A percentile compares a stretch with the other conserved stretches of the same genome.
Conservation (phyloP, 1,140 invertebrate genomes). For the Zaprionus davidi region DNA sequence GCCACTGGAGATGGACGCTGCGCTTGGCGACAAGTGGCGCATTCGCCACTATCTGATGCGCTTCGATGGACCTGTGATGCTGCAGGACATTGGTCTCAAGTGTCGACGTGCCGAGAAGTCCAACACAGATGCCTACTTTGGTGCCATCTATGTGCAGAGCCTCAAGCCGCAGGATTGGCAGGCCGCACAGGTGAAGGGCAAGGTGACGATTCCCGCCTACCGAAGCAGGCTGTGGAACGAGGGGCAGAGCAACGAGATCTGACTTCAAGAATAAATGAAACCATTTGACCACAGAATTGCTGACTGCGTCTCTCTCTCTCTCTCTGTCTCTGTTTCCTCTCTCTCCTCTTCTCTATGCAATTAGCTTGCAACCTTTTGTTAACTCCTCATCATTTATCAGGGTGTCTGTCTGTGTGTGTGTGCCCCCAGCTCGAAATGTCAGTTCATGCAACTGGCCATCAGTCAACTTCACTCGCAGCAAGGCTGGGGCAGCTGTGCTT, state of each 20-base stretch:
- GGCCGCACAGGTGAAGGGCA: not conserved
- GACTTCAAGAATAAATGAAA: slow-evolving; percentile 16
- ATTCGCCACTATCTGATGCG: slow-evolving; percentile 65
- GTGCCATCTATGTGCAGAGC: slow-evolving; percentile 63
- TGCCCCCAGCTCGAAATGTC: not conserved
- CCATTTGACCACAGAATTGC: not conserved
- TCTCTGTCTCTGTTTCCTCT: not conserved
- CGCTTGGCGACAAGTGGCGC: slow-evolving; percentile 55
- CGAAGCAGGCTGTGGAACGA: slow-evolving; percentile 20
- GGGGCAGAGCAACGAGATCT: not conserved
- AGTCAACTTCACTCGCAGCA: slow-evolving; percentile 47
- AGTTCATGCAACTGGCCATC: slow-evolving; percentile 29
- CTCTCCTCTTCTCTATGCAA: not conserved
- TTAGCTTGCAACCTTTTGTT: slow-evolving; percentile 11
- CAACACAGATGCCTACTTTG: slow-evolving; percentile 39
- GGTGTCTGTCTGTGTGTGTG: slow-evolving; percentile 4
- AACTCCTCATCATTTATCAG: slow-evolving; percentile 32
- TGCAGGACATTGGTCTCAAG: slow-evolving; percentile 69
- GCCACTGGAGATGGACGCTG: slow-evolving; percentile 8
- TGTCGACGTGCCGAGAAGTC: slow-evolving; percentile 37
- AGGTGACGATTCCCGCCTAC: slow-evolving; percentile 36
- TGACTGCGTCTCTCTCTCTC: not conserved
- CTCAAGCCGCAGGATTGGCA: slow-evolving; percentile 36
- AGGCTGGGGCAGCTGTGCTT: not conserved
- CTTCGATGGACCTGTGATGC: slow-evolving; percentile 62